Percentiles rank a stretch among this genome's conserved stretches.
Conservation (phyloP, 2,888 invertebrate genomes). For the Drosophila monieri region DNA sequence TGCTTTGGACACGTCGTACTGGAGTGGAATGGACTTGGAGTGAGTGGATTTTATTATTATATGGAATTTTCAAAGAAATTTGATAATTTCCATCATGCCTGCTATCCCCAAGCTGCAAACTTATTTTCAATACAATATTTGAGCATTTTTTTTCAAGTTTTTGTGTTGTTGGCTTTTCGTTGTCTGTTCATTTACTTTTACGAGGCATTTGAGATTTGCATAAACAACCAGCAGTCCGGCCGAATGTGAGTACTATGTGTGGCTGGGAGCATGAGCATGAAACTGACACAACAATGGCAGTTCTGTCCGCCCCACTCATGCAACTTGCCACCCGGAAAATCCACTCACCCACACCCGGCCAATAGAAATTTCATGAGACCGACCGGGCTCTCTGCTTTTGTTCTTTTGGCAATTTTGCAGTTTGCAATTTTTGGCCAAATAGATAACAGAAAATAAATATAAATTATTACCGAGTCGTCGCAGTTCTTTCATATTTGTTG, state of each 20-base stretch:
- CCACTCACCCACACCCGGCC: conserved; percentile 8
- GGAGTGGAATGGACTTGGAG: no score
- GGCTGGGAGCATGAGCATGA: conserved; percentile 18
- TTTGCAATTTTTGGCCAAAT: conserved; percentile 51
- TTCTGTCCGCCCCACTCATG: conserved; percentile 18
- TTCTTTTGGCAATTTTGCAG: conserved; percentile 29
- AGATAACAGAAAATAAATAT: conserved; percentile 68
- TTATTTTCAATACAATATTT: conserved; percentile 35
- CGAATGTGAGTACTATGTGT: conserved; percentile 6
- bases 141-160: neutral
- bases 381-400: conserved; percentile 8
- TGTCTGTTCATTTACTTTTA: conserved; percentile 51
- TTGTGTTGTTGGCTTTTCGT: conserved; percentile 12
- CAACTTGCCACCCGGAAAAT: conserved; percentile 1
- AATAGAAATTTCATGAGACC: conserved; percentile 38
- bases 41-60: no score
- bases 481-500: conserved; percentile 9
- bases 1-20: conserved; percentile 64
- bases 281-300: conserved; percentile 38
- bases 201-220: conserved; percentile 64
- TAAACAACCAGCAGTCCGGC: conserved; percentile 41
- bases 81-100: no score
- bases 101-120: conserved; percentile 2
- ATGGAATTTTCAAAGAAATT: no score
- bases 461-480: conserved; percentile 55